A percentile compares a stretch with the other conserved stretches of the same genome.
These are phyloP conservation scores for Loxodonta africana DNA, from an alignment of 2,113 vertebrate genomes.

Conservation along the genomic window DNA sequence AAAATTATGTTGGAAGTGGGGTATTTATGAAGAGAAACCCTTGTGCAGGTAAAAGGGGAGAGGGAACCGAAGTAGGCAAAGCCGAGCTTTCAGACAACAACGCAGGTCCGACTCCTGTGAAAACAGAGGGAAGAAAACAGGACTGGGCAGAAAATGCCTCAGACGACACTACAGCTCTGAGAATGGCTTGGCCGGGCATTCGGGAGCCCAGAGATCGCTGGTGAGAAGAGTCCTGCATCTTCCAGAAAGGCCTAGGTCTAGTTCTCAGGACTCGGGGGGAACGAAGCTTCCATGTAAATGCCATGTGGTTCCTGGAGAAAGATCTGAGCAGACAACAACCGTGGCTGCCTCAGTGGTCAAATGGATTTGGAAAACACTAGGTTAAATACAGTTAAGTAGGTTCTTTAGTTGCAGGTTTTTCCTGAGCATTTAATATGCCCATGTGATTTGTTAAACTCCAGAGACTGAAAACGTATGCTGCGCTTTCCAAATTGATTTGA, in stretches of 20 bases:
- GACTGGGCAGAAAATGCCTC: neutral
- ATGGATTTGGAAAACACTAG: neutral
- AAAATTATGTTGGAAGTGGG: neutral
- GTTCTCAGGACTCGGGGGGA: neutral
- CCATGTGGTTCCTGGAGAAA: neutral
- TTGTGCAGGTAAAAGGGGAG: neutral
- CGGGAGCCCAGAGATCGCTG: accelerated
- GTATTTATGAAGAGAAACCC: neutral
- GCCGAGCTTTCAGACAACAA: neutral
- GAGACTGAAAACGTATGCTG: neutral
- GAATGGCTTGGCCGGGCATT: neutral
- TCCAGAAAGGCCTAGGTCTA: neutral
- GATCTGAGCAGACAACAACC: neutral
- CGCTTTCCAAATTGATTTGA: neutral
- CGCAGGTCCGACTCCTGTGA: neutral
- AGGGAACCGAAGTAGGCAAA: neutral
- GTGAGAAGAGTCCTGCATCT: neutral
- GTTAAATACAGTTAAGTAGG: neutral
- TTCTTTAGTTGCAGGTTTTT: neutral
- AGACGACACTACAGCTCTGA: neutral
- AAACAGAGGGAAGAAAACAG: neutral
- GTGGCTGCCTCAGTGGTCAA: neutral
- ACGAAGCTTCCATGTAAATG: neutral
- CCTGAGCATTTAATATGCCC: neutral
- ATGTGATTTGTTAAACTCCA: neutral